phyloP scores from a whole-genome alignment of 2,888 invertebrate species.

The Pseudococcus jackbeardsleyi region DNA sequence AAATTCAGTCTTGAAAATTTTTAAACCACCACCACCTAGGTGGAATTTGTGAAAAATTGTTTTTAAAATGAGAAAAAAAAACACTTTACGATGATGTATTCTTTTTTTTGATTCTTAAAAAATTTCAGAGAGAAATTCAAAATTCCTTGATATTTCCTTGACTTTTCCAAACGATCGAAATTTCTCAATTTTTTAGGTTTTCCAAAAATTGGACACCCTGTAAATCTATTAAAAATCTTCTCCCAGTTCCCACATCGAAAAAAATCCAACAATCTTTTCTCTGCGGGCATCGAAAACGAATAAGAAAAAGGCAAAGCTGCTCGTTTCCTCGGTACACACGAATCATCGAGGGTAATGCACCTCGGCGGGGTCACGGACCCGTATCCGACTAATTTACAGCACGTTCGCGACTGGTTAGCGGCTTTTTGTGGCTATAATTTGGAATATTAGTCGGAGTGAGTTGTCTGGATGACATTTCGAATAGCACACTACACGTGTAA shows the following conservation, averaged over 20 bases:
- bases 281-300: not conserved
- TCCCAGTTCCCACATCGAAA: not conserved
- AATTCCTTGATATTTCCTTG: no score
- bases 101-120: no score
- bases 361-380: conserved; percentile 49
- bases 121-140: no score
- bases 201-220: no score
- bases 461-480: conserved; percentile 22
- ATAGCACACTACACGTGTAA: conserved; percentile 1
- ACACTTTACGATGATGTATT: no score
- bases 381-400: conserved; percentile 49
- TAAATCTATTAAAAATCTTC: no score
- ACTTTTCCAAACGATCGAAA: no score
- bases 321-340: conserved; percentile 24
- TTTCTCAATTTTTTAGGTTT: no score
- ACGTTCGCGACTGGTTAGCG: conserved; percentile 32
- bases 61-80: no score
- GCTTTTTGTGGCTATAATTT: not conserved
- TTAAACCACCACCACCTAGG: no score
- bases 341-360: conserved; percentile 20
- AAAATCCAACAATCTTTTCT: not conserved
- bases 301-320: not conserved
- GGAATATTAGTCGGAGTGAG: not conserved
- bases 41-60: no score
- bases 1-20: no score